phyloP scores from a whole-genome alignment of 1,140 invertebrate genomes.

The Lerema accius region DNA sequence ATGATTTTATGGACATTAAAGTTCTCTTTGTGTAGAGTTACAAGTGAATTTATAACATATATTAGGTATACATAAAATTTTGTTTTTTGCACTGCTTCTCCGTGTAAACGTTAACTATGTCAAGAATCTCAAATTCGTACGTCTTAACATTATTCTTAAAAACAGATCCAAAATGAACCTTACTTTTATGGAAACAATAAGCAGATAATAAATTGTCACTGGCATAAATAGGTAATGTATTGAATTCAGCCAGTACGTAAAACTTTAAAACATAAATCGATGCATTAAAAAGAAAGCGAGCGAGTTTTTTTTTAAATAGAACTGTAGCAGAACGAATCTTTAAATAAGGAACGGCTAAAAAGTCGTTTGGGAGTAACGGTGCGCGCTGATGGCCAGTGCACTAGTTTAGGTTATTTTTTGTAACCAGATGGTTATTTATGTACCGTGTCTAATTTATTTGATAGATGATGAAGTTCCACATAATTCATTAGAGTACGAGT shows the following conservation, averaged over 20 bases:
- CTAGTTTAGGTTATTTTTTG: conserved; percentile 33
- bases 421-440: conserved; percentile 31
- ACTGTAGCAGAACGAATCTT: conserved; percentile 56
- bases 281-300: conserved; percentile 34
- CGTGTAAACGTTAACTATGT: too few relatives aligned
- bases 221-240: neutral
- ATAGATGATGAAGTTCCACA: conserved; percentile 31
- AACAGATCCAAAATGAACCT: too few relatives aligned
- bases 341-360: conserved; percentile 54
- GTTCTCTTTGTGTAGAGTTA: too few relatives aligned
- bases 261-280: conserved; percentile 37
- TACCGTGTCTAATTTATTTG: conserved; percentile 32
- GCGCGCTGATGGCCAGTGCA: conserved; percentile 27
- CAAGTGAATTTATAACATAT: too few relatives aligned
- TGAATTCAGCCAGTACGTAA: conserved; percentile 2
- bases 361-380: conserved; percentile 43
- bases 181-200: too few relatives aligned
- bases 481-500: conserved; percentile 12
- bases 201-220: too few relatives aligned
- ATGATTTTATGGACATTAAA: too few relatives aligned
- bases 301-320: conserved; percentile 46
- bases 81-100: too few relatives aligned
- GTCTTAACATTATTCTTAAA: too few relatives aligned
- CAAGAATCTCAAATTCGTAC: too few relatives aligned
- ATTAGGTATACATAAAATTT: too few relatives aligned